These are phyloP conservation scores for Drosophila kambysellisi DNA, from an alignment of 2,888 invertebrate genomes.

Conservation along the genomic window DNA sequence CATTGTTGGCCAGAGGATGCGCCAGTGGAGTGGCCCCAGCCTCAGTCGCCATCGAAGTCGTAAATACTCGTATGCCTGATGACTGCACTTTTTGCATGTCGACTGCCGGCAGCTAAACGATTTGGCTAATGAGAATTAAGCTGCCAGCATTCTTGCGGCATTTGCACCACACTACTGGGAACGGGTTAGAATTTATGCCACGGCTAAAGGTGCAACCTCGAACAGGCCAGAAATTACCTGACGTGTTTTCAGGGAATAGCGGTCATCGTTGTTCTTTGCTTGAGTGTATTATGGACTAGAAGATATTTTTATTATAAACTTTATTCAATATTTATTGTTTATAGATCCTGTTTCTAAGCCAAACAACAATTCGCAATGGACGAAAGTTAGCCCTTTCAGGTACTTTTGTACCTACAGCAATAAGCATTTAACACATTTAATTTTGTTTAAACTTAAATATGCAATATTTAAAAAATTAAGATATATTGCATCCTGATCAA, in stretches of 20 bases:
- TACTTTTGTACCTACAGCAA: no score
- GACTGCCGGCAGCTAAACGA: conserved; percentile 54
- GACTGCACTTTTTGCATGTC: conserved; percentile 72
- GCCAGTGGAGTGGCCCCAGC: conserved; percentile 12
- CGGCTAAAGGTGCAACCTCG: conserved; percentile 46
- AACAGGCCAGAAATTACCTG: conserved; percentile 3
- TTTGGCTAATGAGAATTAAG: conserved; percentile 72
- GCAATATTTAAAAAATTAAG: no score
- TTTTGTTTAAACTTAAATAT: accelerated
- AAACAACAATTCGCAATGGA: neutral
- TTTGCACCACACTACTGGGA: conserved; percentile 7
- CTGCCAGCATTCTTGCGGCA: conserved; percentile 16
- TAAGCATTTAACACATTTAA: neutral
- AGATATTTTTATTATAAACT: neutral
- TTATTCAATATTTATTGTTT: neutral
- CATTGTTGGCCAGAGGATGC: conserved; percentile 44
- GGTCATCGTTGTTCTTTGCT: neutral
- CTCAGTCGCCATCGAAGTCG: conserved; percentile 56
- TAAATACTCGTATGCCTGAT: conserved; percentile 63
- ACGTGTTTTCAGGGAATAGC: neutral
- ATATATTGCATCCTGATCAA: no score
- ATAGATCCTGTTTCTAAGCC: accelerated
- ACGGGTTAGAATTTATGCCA: conserved; percentile 61
- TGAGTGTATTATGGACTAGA: neutral
- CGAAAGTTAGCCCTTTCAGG: neutral